A percentile compares a stretch with the other conserved stretches of the same genome.
These are phyloP conservation scores for Phoenicopterus ruber DNA, from an alignment of 2,113 vertebrate genomes.

Conservation along the genomic window DNA sequence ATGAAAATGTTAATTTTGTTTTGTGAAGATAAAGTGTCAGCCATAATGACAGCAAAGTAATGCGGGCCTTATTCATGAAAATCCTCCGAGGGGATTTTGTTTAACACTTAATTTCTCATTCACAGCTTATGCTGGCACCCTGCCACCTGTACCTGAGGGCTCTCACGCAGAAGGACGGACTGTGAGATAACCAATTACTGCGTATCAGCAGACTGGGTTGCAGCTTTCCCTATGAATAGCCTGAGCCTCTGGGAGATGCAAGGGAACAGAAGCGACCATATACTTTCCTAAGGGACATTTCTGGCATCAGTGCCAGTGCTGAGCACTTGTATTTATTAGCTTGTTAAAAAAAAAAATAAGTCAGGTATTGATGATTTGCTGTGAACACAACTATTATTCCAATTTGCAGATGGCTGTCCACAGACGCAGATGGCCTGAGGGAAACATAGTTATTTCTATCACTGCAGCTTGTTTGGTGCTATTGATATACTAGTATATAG, in stretches of 20 bases:
- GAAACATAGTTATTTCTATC: neutral
- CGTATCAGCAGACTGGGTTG: neutral
- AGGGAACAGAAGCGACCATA: neutral
- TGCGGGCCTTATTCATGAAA: constrained; percentile 27
- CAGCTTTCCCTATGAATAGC: neutral
- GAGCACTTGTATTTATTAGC: neutral
- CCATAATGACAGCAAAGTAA: constrained; percentile 40
- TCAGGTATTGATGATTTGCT: neutral
- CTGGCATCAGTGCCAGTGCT: neutral
- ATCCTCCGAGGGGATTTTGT: neutral
- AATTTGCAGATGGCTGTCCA: neutral
- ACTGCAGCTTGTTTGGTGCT: neutral
- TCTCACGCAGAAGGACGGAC: neutral
- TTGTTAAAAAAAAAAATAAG: neutral
- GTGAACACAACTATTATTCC: neutral
- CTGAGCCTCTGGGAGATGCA: neutral
- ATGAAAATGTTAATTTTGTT: constrained; percentile 54
- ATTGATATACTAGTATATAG: neutral
- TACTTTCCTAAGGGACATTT: neutral
- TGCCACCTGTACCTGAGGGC: constrained; percentile 48
- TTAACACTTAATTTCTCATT: constrained; percentile 53
- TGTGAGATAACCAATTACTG: constrained; percentile 15
- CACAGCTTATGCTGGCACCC: constrained; percentile 24
- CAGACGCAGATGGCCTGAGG: neutral
- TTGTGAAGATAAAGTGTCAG: constrained; percentile 39